Base-by-base conservation (phyloP, 2,888 invertebrate species). In the Xestobium rufovillosum region DNA sequence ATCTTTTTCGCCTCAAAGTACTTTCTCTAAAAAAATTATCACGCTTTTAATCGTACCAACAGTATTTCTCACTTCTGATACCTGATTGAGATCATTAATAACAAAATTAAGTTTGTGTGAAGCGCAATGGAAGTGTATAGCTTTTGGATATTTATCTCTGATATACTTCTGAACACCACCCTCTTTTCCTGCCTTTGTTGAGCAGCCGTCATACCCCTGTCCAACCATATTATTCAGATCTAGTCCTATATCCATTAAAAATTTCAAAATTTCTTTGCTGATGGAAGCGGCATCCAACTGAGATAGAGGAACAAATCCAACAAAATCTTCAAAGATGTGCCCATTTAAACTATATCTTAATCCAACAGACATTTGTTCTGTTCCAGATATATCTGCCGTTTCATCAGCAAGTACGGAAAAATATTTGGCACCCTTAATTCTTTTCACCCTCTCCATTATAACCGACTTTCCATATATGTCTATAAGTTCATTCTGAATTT, bases 341-440 rank as follows among this genome's bases (percentile, higher is more conserved):
- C 11, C 13, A 9, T 34, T 27, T 14, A 14, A 13, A 14, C 26
- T 15, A 28, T 34, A 8, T 26, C 40, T 45, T 37, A 40, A 32
- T 16, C 51, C 50, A 19, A 55, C 44, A 26, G 51, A 50, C 13
- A 53, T 40, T 42, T 49, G 52, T 41, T 55, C 45, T 38, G 41
- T 44, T 23, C 52, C 52, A 38, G 50, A 36, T 29, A 51, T 52
- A 35, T 51, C 52, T 33, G 47, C 42, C 31, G 48, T 52, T 45
- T 51, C 50, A 45, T 55, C 52, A 31, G 50, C 54, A 30, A 51
- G 34, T 32, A 52, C 34, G 19, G 45, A 47, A 34, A 45, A 49
- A 17, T 35, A 37, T 26, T 36, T 38, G 34, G 35, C 26, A n/a
- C 12, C 17, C 19, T 45, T 45, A 30, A 37, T 41, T 30, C 37